Evolutionary conservation across 2,888 invertebrate genomes (phyloP), one percentile per base, ranked within the genome.

Genomic region (Drosophila subsilvestris): DNA sequence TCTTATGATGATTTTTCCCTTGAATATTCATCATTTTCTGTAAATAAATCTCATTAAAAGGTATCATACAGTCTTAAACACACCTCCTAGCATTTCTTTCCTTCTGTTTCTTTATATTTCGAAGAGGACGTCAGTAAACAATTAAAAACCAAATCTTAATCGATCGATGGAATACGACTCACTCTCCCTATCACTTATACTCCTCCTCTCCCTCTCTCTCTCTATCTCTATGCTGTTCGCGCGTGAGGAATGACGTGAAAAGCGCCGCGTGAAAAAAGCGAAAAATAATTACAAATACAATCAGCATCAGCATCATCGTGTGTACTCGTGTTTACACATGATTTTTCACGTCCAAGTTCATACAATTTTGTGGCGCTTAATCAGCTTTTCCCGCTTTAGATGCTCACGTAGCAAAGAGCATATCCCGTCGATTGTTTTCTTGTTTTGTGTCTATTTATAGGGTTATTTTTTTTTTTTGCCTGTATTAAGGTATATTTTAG

Each of bases 341-440:
- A 73, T 76, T 75, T 78, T 76, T 70, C 77, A 87, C 88, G 72
- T 80, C 37, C 86, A 87, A 89, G 88, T 89, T 79, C 85, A 84
- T 84, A 75, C 80, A 81, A 78, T 63, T 51, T 48, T 50, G 50
- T 53, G 58, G 56, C 59, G 72, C 74, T 83, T 88, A 88, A 83
- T 88, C 83, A 88, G 81, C 86, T 59, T 62, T 63, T 29, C 70
- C 61, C 61, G 70, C 69, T 58, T 85, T 82, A 73, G 88, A 75
- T 67, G 73, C 82, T 75, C 76, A 79, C 83, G 79, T 85, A 69
- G 48, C 22, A 17, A 54, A 43, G 37, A 54, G 42, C 10, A 55
- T 60, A 54, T 59, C 10, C 37, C 14, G 14, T 14, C 37, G 37
- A 37, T 37, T 37, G n/a, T 37, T 56, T 27, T 50, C 37, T 65